These are phyloP conservation scores for Synanceia verrucosa DNA, from an alignment of 2,797 vertebrate species.

Conservation along the genomic window DNA sequence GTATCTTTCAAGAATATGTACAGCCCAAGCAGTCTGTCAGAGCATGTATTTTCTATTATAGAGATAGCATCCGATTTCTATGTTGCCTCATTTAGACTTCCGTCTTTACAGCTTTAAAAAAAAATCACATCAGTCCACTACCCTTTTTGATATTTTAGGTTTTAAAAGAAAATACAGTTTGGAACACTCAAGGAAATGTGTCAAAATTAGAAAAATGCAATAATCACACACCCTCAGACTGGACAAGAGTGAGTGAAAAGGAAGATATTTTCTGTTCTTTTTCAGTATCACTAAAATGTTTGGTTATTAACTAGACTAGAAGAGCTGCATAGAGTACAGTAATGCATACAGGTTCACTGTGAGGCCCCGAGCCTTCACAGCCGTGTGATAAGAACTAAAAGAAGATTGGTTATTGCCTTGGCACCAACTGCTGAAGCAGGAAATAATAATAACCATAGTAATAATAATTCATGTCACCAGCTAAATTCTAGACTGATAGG, in stretches of 20 bases:
- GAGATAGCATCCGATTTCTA: constrained; percentile 93
- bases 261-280: constrained; percentile 15
- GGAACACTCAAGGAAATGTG: constrained; percentile 86
- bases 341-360: neutral
- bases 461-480: neutral
- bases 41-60: constrained; percentile 94
- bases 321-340: constrained; percentile 15
- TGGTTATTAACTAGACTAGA: constrained; percentile 26
- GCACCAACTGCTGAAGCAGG: constrained; percentile 1
- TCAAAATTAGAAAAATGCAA: constrained; percentile 84
- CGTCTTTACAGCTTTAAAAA: constrained; percentile 92
- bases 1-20: constrained; percentile 85
- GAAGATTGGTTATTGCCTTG: constrained; percentile 8
- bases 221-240: constrained; percentile 48
- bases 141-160: constrained; percentile 91
- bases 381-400: constrained; percentile 13
- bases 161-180: constrained; percentile 80
- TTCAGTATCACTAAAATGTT: constrained; percentile 21
- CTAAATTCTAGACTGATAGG: neutral
- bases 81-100: constrained; percentile 93
- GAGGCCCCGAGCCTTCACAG: constrained; percentile 11
- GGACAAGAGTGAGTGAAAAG: constrained; percentile 11
- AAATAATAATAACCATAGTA: constrained; percentile 9
- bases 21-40: constrained; percentile 86
- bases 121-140: constrained; percentile 93